A percentile compares a stretch with the other conserved stretches of the same genome.
Conservation (phyloP, 1,140 invertebrate species). For the Stegodyphus mimosarum region DNA sequence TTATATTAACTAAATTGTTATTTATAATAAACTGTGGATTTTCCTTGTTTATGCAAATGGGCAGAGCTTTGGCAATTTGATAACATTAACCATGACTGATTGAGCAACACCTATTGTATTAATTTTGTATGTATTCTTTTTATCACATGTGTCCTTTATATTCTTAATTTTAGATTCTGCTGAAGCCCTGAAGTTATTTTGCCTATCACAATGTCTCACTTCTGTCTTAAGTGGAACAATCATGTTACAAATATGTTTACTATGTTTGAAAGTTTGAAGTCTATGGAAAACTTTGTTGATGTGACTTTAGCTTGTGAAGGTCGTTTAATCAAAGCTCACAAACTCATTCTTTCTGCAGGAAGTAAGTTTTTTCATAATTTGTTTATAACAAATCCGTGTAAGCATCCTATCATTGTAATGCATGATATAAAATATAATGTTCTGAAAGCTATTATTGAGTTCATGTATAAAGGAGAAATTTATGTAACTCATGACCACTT, state of each 20-base stretch:
- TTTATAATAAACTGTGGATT: too few relatives aligned
- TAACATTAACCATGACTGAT: too few relatives aligned
- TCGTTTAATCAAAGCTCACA: conserved; percentile 93
- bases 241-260: conserved; percentile 90
- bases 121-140: too few relatives aligned
- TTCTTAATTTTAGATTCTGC: too few relatives aligned
- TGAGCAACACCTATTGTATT: too few relatives aligned
- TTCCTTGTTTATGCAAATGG: too few relatives aligned
- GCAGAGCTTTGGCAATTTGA: too few relatives aligned
- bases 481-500: conserved; percentile 93
- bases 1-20: too few relatives aligned
- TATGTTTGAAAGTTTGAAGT: conserved; percentile 88
- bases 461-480: conserved; percentile 94
- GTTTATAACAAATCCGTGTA: conserved; percentile 87
- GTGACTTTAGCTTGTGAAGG: conserved; percentile 91
- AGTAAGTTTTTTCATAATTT: conserved; percentile 82
- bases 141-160: too few relatives aligned
- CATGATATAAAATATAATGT: conserved; percentile 93
- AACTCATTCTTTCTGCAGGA: conserved; percentile 83
- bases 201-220: conserved; percentile 70
- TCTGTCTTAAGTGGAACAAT: conserved; percentile 94
- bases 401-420: conserved; percentile 90
- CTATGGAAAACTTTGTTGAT: conserved; percentile 80
- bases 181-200: conserved; percentile 10
- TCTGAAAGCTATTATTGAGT: conserved; percentile 91